Evolutionary conservation across 2,888 invertebrate genomes (phyloP).

Genomic region (Elaeidobius kamerunicus): DNA sequence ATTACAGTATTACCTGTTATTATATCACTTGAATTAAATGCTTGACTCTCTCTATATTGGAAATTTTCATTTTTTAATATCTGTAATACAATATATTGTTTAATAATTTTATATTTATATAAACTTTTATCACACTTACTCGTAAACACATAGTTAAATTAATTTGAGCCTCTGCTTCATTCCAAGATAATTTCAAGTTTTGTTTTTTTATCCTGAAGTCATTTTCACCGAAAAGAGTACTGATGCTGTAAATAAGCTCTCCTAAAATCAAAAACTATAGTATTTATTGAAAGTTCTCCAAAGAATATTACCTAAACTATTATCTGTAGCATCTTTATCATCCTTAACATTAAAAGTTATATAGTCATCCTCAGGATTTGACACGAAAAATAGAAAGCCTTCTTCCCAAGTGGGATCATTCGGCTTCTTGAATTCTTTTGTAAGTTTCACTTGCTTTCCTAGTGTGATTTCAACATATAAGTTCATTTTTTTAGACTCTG

Average conservation of each 20-base stretch:
- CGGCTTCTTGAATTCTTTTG: slow-evolving; percentile 69
- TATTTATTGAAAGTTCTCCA: no score
- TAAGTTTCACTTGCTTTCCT: slow-evolving; percentile 71
- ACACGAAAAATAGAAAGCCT: slow-evolving; percentile 88
- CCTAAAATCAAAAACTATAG: slow-evolving; percentile 6
- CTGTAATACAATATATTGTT: no score
- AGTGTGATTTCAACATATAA: slow-evolving; percentile 77
- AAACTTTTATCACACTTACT: no score
- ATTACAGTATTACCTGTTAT: no score
- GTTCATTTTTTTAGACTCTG: slow-evolving; percentile 61
- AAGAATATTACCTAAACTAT: slow-evolving; percentile 41
- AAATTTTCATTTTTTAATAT: slow-evolving; percentile 39
- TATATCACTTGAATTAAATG: no score
- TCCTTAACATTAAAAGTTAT: slow-evolving; percentile 79
- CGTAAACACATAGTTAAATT: slow-evolving; percentile 71
- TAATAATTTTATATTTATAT: no score
- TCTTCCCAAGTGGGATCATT: slow-evolving; percentile 92
- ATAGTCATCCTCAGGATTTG: slow-evolving; percentile 85
- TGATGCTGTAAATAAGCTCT: slow-evolving; percentile 65
- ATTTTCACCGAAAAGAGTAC: slow-evolving; percentile 63
- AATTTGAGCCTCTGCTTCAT: slow-evolving; percentile 75
- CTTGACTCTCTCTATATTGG: slow-evolving; percentile 12
- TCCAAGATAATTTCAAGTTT: slow-evolving; percentile 72
- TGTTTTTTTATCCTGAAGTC: slow-evolving; percentile 71
- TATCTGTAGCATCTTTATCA: slow-evolving; percentile 59